These are phyloP conservation scores for Chlorodrepanis virens DNA, from an alignment of 2,113 vertebrate genomes.

Conservation along the genomic window DNA sequence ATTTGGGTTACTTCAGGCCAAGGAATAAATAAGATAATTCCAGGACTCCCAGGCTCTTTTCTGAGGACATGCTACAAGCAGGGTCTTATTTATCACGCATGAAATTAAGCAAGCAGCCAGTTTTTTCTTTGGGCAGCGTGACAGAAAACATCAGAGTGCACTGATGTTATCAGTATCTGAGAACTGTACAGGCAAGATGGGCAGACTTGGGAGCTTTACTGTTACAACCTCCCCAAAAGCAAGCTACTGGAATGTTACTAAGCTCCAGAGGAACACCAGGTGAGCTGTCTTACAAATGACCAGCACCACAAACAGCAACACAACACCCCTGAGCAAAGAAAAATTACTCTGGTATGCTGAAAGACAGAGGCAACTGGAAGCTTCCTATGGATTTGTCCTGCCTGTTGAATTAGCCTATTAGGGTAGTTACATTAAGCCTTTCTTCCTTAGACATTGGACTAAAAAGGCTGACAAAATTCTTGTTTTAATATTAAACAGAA, in stretches of 20 bases:
- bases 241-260: not conserved
- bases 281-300: not conserved
- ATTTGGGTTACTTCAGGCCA: not conserved
- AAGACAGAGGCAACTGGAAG: not conserved
- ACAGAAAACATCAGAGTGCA: not conserved
- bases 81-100: not conserved
- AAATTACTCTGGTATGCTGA: not conserved
- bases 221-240: not conserved
- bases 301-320: not conserved
- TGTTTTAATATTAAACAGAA: not conserved
- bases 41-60: not conserved
- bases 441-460: not conserved
- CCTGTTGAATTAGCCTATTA: not conserved
- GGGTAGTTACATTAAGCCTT: not conserved
- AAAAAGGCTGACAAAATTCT: not conserved
- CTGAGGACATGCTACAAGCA: not conserved
- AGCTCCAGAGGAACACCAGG: not conserved
- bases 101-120: not conserved
- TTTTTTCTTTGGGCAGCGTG: not conserved
- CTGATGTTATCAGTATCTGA: not conserved
- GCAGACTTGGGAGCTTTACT: not conserved
- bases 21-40: not conserved
- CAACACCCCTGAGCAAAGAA: accelerated
- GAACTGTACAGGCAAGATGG: not conserved
- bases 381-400: not conserved